Conservation (phyloP, 2,113 vertebrate genomes). For the Sceloporus tristichus region DNA sequence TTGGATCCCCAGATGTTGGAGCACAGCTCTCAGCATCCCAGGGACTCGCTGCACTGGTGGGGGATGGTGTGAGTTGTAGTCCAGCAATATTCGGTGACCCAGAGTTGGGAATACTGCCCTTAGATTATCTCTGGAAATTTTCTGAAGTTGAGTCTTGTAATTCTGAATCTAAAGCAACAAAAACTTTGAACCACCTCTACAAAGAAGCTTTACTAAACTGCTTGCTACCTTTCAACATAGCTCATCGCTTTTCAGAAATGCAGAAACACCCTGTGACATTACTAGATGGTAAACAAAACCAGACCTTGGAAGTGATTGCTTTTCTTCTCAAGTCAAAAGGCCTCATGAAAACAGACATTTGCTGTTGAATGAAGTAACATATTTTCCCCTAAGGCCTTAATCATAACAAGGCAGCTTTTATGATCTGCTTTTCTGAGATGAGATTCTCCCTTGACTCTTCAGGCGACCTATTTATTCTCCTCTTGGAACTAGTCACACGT, state of each 20-base stretch:
- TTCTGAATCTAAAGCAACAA: not conserved
- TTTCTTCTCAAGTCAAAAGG: slow-evolving; percentile 15
- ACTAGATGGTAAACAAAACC: not conserved
- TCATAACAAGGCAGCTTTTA: slow-evolving; percentile 1
- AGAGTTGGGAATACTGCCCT: not conserved
- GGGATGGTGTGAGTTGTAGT: not conserved
- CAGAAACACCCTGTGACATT: not conserved
- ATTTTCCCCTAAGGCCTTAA: not conserved
- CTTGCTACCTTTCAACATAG: not conserved
- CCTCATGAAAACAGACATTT: slow-evolving; percentile 4
- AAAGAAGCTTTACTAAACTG: not conserved
- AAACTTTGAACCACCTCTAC: not conserved
- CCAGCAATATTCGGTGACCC: not conserved
- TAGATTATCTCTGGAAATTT: not conserved
- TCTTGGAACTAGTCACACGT: not conserved
- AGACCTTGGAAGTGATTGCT: slow-evolving; percentile 3
- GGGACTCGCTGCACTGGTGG: not conserved
- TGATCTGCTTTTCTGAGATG: not conserved
- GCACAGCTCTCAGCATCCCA: not conserved
- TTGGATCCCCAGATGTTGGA: not conserved
- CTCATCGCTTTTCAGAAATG: not conserved
- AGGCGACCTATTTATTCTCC: not conserved
- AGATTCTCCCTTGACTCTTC: slow-evolving; percentile 9
- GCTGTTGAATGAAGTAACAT: not conserved
- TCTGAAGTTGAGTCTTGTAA: not conserved